Percentiles rank a stretch among this genome's conserved stretches.
Conservation (phyloP, 1,140 invertebrate genomes). For the Drosophila pruinosa region DNA sequence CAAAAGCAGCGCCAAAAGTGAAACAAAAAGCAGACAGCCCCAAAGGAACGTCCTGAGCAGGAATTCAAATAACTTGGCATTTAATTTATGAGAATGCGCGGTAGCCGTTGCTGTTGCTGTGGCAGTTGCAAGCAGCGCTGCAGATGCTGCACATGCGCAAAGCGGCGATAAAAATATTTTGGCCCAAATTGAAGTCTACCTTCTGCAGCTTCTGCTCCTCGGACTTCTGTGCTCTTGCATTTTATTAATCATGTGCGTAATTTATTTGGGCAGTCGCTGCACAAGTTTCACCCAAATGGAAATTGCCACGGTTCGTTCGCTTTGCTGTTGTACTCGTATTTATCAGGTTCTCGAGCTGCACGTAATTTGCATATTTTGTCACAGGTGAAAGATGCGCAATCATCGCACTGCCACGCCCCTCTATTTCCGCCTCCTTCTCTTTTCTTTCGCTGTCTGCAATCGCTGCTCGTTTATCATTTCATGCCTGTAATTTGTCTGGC, state of each 20-base stretch:
- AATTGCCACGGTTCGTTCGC: slow-evolving; percentile 46
- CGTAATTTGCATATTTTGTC: slow-evolving; percentile 76
- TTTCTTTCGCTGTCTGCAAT: not conserved
- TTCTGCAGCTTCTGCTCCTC: slow-evolving; percentile 1
- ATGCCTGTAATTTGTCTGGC: slow-evolving; percentile 58
- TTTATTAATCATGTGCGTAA: slow-evolving; percentile 81
- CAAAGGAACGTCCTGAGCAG: slow-evolving; percentile 13
- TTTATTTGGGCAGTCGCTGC: slow-evolving; percentile 76
- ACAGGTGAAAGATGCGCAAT: slow-evolving; percentile 73
- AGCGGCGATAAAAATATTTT: slow-evolving; percentile 78
- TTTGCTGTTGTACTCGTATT: not conserved
- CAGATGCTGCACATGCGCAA: slow-evolving; percentile 42
- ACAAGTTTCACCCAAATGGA: slow-evolving; percentile 77
- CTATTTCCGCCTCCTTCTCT: slow-evolving; percentile 29
- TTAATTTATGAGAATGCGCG: slow-evolving; percentile 81
- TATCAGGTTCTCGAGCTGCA: not conserved
- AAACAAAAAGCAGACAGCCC: slow-evolving; percentile 42
- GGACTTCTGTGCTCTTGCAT: slow-evolving; percentile 36
- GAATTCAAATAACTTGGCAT: slow-evolving; percentile 81
- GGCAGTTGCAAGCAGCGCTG: not conserved
- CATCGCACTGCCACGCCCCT: slow-evolving; percentile 28
- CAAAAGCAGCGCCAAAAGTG: slow-evolving; percentile 67
- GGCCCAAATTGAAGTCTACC: slow-evolving; percentile 72
- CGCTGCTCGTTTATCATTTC: slow-evolving; percentile 31
- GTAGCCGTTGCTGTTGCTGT: too few species aligned